Percentiles rank a stretch among this genome's conserved stretches.
Conservation (phyloP, 1,140 invertebrate genomes). For the Magallana angulata region DNA sequence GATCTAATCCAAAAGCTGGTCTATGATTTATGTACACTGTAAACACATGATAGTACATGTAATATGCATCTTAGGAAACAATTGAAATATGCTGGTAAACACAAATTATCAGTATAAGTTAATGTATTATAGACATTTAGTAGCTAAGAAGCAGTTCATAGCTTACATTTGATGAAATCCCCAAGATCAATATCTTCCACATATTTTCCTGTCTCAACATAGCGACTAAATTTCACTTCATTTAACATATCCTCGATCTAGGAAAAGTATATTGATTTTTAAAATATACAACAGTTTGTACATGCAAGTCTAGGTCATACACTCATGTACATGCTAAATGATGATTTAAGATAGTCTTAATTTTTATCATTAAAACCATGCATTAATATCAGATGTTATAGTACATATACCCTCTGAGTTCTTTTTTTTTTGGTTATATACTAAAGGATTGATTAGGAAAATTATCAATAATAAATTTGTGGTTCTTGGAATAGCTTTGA, state of each 20-base stretch:
- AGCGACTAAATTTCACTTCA: constrained; percentile 84
- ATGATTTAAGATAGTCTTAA: too few species aligned
- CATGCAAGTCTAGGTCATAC: neutral
- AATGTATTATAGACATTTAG: too few species aligned
- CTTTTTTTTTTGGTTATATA: too few species aligned
- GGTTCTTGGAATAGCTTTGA: too few species aligned
- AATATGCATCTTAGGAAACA: neutral
- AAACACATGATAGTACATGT: neutral
- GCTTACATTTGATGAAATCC: constrained; percentile 84
- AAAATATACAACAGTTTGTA: neutral
- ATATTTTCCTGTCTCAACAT: constrained; percentile 81
- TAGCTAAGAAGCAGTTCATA: neutral
- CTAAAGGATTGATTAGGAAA: too few species aligned
- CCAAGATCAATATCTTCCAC: constrained; percentile 84
- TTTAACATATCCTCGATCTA: constrained; percentile 86
- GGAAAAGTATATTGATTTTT: neutral
- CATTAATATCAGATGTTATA: too few species aligned
- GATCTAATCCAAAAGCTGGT: constrained; percentile 81
- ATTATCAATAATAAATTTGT: too few species aligned
- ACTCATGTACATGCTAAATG: too few species aligned
- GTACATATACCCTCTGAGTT: too few species aligned
- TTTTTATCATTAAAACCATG: too few species aligned
- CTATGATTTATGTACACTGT: constrained; percentile 86
- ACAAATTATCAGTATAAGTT: too few species aligned
- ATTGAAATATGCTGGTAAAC: too few species aligned